phyloP scores from a whole-genome alignment of 2,888 invertebrate genomes.

The Diachrysia chrysitis region DNA sequence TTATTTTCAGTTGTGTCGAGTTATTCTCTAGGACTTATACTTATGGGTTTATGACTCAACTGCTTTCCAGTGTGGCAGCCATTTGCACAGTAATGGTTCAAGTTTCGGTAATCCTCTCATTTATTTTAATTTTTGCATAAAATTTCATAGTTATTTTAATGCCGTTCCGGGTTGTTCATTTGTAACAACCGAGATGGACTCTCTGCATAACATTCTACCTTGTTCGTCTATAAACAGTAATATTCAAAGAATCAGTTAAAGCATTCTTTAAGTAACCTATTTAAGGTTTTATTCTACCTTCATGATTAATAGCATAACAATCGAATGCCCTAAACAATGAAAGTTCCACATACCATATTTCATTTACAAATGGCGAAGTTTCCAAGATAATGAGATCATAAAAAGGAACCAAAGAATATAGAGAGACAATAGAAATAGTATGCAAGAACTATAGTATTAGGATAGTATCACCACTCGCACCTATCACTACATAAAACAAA shows the following conservation, averaged over 20 bases:
- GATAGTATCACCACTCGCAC: no score
- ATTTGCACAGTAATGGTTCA: slow-evolving; percentile 88
- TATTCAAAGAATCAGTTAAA: no score
- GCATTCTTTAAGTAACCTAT: no score
- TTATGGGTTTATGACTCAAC: slow-evolving; percentile 86
- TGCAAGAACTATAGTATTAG: no score
- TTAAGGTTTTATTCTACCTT: no score
- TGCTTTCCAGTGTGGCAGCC: slow-evolving; percentile 84
- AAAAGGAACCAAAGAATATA: slow-evolving; percentile 38
- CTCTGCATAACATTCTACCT: background rate
- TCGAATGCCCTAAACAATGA: slow-evolving; percentile 16
- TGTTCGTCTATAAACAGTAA: background rate
- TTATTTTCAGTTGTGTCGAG: slow-evolving; percentile 78
- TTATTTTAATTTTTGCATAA: slow-evolving; percentile 53
- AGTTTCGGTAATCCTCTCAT: slow-evolving; percentile 78
- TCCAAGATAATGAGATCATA: slow-evolving; percentile 40
- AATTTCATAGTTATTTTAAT: slow-evolving; percentile 19
- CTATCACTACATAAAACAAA: no score
- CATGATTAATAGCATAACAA: background rate
- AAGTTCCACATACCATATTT: slow-evolving; percentile 16
- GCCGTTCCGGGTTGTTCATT: background rate
- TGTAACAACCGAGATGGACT: background rate
- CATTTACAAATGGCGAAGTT: slow-evolving; percentile 39
- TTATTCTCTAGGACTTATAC: slow-evolving; percentile 82
- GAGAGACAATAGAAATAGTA: no score